Base-by-base conservation (phyloP, 2,797 vertebrate genomes). In the Zalophus californianus region DNA sequence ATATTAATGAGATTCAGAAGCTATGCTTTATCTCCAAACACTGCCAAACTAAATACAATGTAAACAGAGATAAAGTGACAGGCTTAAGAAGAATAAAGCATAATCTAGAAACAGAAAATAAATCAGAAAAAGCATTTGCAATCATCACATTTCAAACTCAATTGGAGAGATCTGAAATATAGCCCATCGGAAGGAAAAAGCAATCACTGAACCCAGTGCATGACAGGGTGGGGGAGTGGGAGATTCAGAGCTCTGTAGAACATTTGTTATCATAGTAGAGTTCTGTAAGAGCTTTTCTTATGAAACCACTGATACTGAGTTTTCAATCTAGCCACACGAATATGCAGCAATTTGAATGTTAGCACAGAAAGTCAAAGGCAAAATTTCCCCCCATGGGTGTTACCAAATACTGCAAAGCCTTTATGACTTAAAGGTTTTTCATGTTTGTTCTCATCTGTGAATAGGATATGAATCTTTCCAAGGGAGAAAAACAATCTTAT, bases 81-180 rank as follows among this genome's bases (percentile, higher is more conserved):
- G 4, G n/a, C 6, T 83, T 58, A 6, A 38, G 91, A 95, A 85
- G 54, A 38, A 90, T 78, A 92, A 96, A 56, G 29, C 29, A 75
- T 68, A 90, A 75, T 96, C 72, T 84, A 78, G 68, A 94, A 92
- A 58, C 20, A 80, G 73, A 48, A 73, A 90, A 90, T 44, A 96
- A 97, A 56, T n/a, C 64, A 96, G 56, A 75, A 54, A 91, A 96
- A 80, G 52, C 8, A 41, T 82, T 97, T 85, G n/a, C 50, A 97
- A n/a, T 97, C 93, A 96, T 91, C 54, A n/a, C 90, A 72, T 97
- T 96, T 98, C 60, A 97, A 75, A 94, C 95, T 73, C 35, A 97
- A 73, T 85, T 20, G 93, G 80, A 79, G 91, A 94, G 79, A 44
- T 66, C 41, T 78, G 80, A 93, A 91, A 58, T 80, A 66, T 80